Evolutionary conservation across 1,140 invertebrate genomes (phyloP), one percentile per base, ranked within the genome.

Genomic region (Diorhabda carinulata): DNA sequence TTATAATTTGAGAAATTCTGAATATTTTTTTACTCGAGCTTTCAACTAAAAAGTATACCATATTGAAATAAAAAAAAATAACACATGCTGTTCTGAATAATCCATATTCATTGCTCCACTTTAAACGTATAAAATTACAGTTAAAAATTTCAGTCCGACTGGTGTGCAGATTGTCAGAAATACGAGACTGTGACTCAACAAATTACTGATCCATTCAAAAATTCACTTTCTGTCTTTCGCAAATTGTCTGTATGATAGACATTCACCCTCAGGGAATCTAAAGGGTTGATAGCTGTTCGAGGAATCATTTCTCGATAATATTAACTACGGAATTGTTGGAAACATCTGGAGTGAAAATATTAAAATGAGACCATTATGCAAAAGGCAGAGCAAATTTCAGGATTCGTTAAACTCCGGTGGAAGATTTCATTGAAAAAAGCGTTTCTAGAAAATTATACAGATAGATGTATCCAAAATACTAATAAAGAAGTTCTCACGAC

Each of bases 281-380:
- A 52, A 52, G 47, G 47, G 47, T 52, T 52, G 47, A 52, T 52
- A n/a, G 47, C 47, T 52, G 47, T 6, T n/a, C 47, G 6, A 3
- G 47, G n/a, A 52, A 52, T 52, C 47, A 52, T 52, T 52, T 52
- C 47, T 52, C 3, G 47, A 52, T 52, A 3, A 8, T 52, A 52
- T 52, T 52, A 52, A 52, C 47, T 52, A 52, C 47, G 6, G 47
- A 52, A 52, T 3, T 52, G 47, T 52, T 52, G 47, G 47, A 52
- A 52, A 4, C 47, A 52, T 52, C 47, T 52, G 47, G 47, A 52
- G n/a, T 52, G 47, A 52, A 52, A 52, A 52, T 52, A 52, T n/a
- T 52, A n/a, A 52, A 52, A 52, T n/a, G 47, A n/a, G 47, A 52
- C 47, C 47, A 52, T 52, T 52, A 52, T 52, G 47, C 47, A 52